These are phyloP conservation scores for Amphipoea oculea DNA, from an alignment of 2,888 invertebrate species.

Conservation along the genomic window DNA sequence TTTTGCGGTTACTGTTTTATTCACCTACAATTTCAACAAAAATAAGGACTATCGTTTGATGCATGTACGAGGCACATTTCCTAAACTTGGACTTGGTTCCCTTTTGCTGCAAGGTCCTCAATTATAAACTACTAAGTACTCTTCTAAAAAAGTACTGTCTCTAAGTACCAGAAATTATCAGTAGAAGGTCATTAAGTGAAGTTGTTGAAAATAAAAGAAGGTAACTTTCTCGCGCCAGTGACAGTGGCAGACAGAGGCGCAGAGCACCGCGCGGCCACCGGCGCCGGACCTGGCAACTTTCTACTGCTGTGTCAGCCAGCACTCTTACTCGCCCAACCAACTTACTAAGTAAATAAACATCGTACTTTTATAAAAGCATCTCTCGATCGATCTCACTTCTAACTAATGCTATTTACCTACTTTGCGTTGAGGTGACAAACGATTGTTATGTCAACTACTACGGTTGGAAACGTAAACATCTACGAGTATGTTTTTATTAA, in stretches of 20 bases:
- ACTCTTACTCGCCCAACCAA: conserved; percentile 48
- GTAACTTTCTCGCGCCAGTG: conserved; percentile 73
- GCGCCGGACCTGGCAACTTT: conserved; percentile 58
- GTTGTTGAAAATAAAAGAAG: conserved; percentile 63
- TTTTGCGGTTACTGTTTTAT: too few species aligned
- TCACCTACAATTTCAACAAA: too few species aligned
- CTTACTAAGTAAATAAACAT: conserved; percentile 37
- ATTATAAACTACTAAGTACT: not conserved
- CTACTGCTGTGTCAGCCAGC: conserved; percentile 62
- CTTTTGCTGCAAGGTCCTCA: too few species aligned
- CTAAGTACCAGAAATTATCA: conserved; percentile 21
- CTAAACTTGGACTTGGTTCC: too few species aligned
- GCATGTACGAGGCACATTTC: too few species aligned
- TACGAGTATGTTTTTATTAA: conserved; percentile 1
- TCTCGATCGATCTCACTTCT: conserved; percentile 17
- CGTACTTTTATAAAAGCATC: conserved; percentile 15
- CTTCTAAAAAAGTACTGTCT: not conserved
- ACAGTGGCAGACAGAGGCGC: conserved; percentile 44
- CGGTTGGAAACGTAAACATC: conserved; percentile 26
- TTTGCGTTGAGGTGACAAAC: not conserved
- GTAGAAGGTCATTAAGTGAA: conserved; percentile 70
- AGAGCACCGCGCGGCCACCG: conserved; percentile 21
- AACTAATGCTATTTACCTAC: conserved; percentile 13
- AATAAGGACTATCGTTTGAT: too few species aligned
- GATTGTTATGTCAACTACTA: conserved; percentile 19